A percentile compares a stretch with the other conserved stretches of the same genome.
Conservation (phyloP, 2,113 vertebrate species). For the Parus major region DNA sequence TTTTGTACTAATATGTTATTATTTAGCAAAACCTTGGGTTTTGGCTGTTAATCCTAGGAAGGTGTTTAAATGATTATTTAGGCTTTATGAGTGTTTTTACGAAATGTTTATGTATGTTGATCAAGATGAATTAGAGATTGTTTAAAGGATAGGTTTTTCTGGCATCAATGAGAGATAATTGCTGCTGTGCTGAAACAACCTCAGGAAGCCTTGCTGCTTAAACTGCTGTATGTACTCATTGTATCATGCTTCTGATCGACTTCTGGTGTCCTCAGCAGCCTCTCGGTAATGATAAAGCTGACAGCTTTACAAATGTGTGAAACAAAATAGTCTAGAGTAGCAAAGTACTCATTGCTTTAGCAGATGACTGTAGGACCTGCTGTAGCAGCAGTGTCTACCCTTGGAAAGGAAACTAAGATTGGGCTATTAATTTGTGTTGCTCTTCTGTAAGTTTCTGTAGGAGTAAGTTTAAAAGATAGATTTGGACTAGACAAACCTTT, state of each 20-base stretch:
- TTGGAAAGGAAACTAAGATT: neutral
- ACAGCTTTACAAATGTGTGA: neutral
- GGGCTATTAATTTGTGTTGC: neutral
- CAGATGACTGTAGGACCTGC: neutral
- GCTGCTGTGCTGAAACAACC: neutral
- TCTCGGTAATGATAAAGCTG: neutral
- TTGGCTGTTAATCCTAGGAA: neutral
- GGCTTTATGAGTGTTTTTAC: neutral
- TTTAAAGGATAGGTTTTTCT: conserved; percentile 25
- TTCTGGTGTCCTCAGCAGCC: neutral
- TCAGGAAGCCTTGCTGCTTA: neutral
- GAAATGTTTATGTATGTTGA: neutral
- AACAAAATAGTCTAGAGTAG: neutral
- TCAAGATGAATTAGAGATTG: neutral
- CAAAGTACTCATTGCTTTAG: neutral
- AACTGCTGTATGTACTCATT: neutral
- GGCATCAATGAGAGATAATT: neutral
- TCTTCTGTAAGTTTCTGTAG: accelerated
- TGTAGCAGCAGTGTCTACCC: neutral
- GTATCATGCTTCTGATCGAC: neutral
- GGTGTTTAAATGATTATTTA: neutral
- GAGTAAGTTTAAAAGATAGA: neutral
- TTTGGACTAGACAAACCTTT: neutral
- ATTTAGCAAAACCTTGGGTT: neutral
- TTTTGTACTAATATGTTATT: neutral